Evolutionary conservation across 2,888 invertebrate genomes (phyloP).

Genomic region (Papilio protenor): DNA sequence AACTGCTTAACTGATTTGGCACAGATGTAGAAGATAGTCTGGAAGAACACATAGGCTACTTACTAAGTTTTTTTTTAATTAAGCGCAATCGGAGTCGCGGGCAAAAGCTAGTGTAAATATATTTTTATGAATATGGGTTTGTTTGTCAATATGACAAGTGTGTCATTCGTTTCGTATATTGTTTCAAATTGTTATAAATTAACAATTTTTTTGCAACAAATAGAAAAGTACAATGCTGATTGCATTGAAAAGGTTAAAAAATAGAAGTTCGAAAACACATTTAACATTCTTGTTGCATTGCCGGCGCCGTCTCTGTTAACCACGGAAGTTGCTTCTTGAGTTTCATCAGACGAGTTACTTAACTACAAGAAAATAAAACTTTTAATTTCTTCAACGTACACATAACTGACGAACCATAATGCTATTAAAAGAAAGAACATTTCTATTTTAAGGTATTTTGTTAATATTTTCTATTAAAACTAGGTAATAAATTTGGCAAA

Average conservation of each 20-base stretch:
- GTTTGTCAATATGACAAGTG: no score
- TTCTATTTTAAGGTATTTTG: not conserved
- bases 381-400: not conserved
- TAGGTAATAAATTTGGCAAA: not conserved
- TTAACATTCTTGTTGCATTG: slow-evolving; percentile 14
- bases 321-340: not conserved
- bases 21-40: no score
- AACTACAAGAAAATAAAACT: not conserved
- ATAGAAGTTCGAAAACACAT: not conserved
- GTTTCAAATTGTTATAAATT: not conserved
- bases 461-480: not conserved
- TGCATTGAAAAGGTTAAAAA: not conserved
- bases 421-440: not conserved
- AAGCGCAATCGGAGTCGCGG: no score
- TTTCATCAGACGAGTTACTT: slow-evolving; percentile 2
- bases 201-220: not conserved
- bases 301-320: not conserved
- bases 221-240: not conserved
- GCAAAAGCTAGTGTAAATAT: not conserved
- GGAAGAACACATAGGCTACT: no score
- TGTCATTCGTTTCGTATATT: no score
- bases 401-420: not conserved
- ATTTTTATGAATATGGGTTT: not conserved
- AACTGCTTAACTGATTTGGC: no score
- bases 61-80: no score